Evolutionary conservation across 2,888 invertebrate species (phyloP).

Genomic region (Drosophila yooni): DNA sequence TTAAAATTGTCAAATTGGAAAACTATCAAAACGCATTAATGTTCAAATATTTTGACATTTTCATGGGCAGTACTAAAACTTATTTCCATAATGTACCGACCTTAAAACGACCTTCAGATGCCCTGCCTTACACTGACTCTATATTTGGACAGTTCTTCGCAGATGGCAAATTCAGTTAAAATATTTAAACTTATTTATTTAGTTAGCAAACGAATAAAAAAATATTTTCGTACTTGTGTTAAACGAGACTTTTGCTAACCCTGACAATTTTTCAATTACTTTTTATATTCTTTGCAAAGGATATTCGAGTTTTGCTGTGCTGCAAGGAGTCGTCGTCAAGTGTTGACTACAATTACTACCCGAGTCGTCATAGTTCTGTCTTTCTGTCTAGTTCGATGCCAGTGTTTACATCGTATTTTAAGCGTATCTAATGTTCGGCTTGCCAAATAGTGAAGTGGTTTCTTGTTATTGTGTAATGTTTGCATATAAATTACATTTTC

Average conservation of each 20-base stretch:
- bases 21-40: constrained; percentile 60
- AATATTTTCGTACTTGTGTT: not conserved
- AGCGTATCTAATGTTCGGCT: not conserved
- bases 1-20: constrained; percentile 49
- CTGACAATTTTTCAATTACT: not conserved
- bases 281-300: not conserved
- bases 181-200: not conserved
- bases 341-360: not conserved
- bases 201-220: not conserved
- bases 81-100: not conserved
- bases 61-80: constrained; percentile 37
- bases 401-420: too few species aligned
- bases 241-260: not conserved
- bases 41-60: constrained; percentile 48
- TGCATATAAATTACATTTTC: constrained; percentile 2
- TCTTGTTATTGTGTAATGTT: constrained; percentile 6
- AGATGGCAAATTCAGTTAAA: not conserved
- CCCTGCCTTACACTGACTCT: not conserved
- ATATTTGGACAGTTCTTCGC: not conserved
- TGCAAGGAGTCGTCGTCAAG: too few species aligned
- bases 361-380: not conserved
- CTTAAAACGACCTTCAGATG: constrained; percentile 1
- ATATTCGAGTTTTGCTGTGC: not conserved
- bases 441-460: not conserved
- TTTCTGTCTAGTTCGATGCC: not conserved